Conservation (phyloP, 1,140 invertebrate genomes). For the Conus betulinus region DNA sequence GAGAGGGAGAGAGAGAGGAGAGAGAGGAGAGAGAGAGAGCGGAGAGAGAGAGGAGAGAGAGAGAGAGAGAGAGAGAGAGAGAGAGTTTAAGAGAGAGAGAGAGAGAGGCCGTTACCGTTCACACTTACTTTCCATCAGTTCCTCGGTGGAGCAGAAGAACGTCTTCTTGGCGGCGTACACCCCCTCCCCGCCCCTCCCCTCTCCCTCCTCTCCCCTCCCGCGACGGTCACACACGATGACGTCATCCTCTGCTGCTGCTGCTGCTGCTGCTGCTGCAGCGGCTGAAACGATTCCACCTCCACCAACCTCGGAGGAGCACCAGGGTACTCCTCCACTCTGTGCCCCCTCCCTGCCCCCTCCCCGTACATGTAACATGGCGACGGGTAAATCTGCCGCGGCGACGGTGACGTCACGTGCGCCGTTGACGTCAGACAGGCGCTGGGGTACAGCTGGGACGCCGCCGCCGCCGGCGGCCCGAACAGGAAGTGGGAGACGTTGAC, state of each 20-base stretch:
- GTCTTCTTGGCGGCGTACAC: slow-evolving; percentile 21
- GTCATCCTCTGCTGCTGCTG: background rate
- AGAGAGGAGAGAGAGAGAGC: no score
- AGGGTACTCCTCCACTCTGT: slow-evolving; percentile 8
- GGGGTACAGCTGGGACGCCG: slow-evolving; percentile 11
- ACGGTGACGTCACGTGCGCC: slow-evolving; percentile 17
- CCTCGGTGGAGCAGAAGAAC: slow-evolving; percentile 30
- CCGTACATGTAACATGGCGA: slow-evolving; percentile 33
- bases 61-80: no score
- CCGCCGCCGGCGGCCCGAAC: slow-evolving; percentile 19
- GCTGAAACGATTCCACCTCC: background rate
- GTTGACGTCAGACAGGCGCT: slow-evolving; percentile 22
- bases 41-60: no score
- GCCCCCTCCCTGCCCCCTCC: background rate
- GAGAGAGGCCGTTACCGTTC: no score
- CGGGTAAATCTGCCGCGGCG: slow-evolving; percentile 8
- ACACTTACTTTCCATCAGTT: slow-evolving; percentile 29
- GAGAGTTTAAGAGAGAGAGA: no score
- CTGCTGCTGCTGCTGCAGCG: background rate
- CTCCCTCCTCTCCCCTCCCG: background rate
- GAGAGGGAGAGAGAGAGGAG: no score
- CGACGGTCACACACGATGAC: background rate
- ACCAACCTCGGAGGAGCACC: background rate
- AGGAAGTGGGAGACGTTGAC: slow-evolving; percentile 8
- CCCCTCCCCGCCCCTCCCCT: background rate